Evolutionary conservation across 1,140 invertebrate genomes (phyloP).

Genomic region (Pararge aegeria): DNA sequence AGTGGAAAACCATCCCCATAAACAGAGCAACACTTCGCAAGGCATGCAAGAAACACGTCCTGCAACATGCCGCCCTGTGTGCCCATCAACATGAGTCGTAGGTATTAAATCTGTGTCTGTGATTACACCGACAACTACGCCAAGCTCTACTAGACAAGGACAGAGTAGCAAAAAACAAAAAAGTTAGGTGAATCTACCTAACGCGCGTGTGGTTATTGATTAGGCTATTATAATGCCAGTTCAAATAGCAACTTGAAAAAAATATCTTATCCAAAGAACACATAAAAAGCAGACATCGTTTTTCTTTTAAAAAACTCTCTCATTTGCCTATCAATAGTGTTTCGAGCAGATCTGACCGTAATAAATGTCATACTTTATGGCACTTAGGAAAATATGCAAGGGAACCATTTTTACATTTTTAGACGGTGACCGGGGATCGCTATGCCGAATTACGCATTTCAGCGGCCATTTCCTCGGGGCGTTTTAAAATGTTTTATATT

Average conservation of each 20-base stretch:
- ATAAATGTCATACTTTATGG: slow-evolving; percentile 79
- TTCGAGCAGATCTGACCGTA: slow-evolving; percentile 78
- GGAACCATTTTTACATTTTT: slow-evolving; percentile 77
- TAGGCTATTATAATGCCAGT: slow-evolving; percentile 47
- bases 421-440: slow-evolving; percentile 66
- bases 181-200: no score
- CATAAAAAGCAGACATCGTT: slow-evolving; percentile 80
- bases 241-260: slow-evolving; percentile 63
- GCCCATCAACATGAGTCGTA: no score
- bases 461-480: slow-evolving; percentile 58
- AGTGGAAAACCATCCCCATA: no score
- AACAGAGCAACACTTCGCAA: no score
- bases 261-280: slow-evolving; percentile 74
- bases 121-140: no score
- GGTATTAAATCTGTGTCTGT: no score
- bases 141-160: no score
- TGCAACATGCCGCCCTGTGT: no score
- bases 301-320: slow-evolving; percentile 79
- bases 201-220: slow-evolving; percentile 12
- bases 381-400: slow-evolving; percentile 78
- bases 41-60: no score
- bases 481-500: slow-evolving; percentile 54
- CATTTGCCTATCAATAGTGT: slow-evolving; percentile 80
- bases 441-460: slow-evolving; percentile 65
- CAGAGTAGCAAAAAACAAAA: no score